These are phyloP conservation scores for Fopius arisanus DNA, from an alignment of 1,140 invertebrate species.

Conservation along the genomic window DNA sequence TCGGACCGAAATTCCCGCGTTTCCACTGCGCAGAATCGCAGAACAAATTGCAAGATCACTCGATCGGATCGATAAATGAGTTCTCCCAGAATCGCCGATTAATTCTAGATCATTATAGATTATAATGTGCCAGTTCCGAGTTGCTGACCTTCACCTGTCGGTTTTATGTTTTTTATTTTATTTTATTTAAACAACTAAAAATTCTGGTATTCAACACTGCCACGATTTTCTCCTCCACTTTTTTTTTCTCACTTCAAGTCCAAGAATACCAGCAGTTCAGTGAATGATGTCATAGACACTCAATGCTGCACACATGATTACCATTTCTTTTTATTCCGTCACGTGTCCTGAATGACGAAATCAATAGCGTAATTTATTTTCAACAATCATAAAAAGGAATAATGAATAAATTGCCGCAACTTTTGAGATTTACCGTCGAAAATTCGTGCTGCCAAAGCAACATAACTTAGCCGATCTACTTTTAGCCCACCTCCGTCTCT, in stretches of 20 bases:
- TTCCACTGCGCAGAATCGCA: conserved; percentile 5
- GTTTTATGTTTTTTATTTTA: too few species aligned
- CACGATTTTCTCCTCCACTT: neutral
- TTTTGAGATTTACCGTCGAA: neutral
- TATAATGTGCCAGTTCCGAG: conserved; percentile 25
- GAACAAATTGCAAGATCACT: too few species aligned
- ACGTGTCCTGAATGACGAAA: neutral
- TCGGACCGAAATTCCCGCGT: neutral
- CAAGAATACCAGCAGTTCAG: neutral
- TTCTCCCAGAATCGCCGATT: neutral
- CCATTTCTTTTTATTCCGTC: neutral
- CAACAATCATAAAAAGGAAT: neutral
- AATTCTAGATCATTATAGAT: conserved; percentile 28
- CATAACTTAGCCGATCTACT: neutral
- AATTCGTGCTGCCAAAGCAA: conserved; percentile 2
- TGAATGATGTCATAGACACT: neutral
- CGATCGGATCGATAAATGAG: neutral
- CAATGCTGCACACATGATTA: neutral
- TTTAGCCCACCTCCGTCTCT: neutral
- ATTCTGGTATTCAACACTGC: neutral
- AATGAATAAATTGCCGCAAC: too few species aligned
- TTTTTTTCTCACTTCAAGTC: neutral
- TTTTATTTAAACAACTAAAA: neutral
- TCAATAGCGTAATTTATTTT: neutral
- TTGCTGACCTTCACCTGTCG: too few species aligned